Conservation (phyloP, 2,113 vertebrate species). For the Prunella fulvescens region DNA sequence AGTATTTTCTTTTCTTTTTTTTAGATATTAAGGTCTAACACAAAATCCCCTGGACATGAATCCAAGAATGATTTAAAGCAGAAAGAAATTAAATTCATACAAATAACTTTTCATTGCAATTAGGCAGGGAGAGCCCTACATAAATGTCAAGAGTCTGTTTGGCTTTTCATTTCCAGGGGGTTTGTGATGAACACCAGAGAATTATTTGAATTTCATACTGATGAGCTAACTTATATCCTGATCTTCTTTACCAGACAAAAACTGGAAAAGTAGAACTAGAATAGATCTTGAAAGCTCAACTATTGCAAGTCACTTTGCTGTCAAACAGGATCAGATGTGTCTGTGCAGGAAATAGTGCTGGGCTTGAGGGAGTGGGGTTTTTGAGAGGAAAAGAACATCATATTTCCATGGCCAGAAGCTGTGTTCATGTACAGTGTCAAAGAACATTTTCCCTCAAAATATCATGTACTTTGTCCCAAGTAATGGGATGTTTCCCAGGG, state of each 20-base stretch:
- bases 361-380: neutral
- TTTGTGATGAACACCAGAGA: neutral
- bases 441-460: neutral
- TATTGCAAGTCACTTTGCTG: neutral
- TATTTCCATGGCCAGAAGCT: neutral
- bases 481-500: neutral
- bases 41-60: neutral
- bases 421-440: neutral
- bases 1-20: neutral
- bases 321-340: neutral
- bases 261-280: neutral
- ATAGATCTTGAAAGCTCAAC: neutral
- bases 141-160: slow-evolving; percentile 11
- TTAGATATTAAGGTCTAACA: neutral
- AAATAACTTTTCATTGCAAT: neutral
- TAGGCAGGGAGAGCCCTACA: neutral
- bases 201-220: neutral
- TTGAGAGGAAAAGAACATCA: neutral
- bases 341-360: neutral
- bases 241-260: neutral
- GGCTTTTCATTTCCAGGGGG: neutral
- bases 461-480: neutral
- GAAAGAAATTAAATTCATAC: neutral
- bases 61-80: neutral
- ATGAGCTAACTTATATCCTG: neutral